Conservation (phyloP, 2,888 invertebrate genomes). For the Diaphora mendica region DNA sequence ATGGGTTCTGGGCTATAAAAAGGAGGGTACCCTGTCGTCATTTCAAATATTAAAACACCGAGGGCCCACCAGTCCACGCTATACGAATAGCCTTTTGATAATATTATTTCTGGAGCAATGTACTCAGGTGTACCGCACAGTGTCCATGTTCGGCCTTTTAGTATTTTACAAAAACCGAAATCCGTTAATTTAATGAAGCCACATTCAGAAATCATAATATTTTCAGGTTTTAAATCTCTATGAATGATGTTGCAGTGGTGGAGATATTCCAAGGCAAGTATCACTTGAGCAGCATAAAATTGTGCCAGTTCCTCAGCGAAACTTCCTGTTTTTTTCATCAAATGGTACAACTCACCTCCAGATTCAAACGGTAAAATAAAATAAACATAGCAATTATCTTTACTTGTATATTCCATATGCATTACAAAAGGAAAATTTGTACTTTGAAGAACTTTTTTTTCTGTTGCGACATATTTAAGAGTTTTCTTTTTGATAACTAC, state of each 20-base stretch:
- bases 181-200: constrained; percentile 95
- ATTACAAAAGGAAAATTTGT: constrained; percentile 95
- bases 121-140: constrained; percentile 99
- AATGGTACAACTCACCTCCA: constrained; percentile 94
- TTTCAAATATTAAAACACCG: constrained; percentile 94
- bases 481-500: constrained; percentile 93
- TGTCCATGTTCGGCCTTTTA: constrained; percentile 93
- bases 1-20: constrained; percentile 95
- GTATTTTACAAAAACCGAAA: constrained; percentile 96
- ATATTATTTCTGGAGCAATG: constrained; percentile 95
- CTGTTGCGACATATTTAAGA: constrained; percentile 92
- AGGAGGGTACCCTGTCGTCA: constrained; percentile 96
- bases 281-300: constrained; percentile 96
- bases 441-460: constrained; percentile 94
- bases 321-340: constrained; percentile 86
- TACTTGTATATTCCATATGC: constrained; percentile 91
- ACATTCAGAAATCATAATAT: constrained; percentile 90
- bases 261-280: constrained; percentile 95
- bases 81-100: constrained; percentile 95
- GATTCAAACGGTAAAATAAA: constrained; percentile 92
- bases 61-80: constrained; percentile 98
- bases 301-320: constrained; percentile 91
- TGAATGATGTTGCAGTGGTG: constrained; percentile 94
- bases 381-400: constrained; percentile 93
- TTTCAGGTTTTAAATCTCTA: constrained; percentile 96